Evolutionary conservation across 2,113 vertebrate species (phyloP).

Genomic region (Shinisaurus crocodilurus): DNA sequence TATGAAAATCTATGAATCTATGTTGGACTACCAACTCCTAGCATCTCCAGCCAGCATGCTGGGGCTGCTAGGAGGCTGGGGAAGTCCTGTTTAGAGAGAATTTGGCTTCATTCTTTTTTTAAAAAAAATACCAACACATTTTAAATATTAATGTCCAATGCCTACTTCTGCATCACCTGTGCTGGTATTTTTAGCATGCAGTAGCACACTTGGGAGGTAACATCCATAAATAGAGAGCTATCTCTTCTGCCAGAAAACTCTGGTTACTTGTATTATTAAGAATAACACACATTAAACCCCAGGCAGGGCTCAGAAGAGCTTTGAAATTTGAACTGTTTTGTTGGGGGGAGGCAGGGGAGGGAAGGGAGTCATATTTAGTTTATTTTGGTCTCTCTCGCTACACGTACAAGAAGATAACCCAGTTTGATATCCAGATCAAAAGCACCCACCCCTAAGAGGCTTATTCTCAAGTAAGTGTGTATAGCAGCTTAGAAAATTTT

Average conservation of each 20-base stretch:
- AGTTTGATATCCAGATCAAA: not conserved
- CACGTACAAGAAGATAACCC: not conserved
- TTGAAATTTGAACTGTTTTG: not conserved
- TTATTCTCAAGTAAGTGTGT: too few species aligned
- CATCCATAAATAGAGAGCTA: not conserved
- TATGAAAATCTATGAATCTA: too few species aligned
- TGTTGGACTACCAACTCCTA: too few species aligned
- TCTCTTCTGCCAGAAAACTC: not conserved
- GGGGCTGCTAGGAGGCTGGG: too few species aligned
- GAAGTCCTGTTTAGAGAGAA: too few species aligned
- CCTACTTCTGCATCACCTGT: not conserved
- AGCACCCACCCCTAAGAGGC: not conserved
- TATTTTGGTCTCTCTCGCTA: not conserved
- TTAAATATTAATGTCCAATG: too few species aligned
- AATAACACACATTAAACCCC: not conserved
- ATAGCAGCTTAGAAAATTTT: too few species aligned
- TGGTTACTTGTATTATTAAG: not conserved
- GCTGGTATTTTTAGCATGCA: constrained; percentile 52
- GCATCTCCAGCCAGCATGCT: not conserved
- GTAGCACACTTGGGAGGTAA: not conserved
- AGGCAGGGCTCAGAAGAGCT: not conserved
- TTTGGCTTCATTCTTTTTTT: too few species aligned
- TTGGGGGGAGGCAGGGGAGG: not conserved
- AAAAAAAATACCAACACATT: too few species aligned
- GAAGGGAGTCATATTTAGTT: not conserved